Conservation (phyloP, 2,797 vertebrate genomes). For the Erpetoichthys calabaricus region DNA sequence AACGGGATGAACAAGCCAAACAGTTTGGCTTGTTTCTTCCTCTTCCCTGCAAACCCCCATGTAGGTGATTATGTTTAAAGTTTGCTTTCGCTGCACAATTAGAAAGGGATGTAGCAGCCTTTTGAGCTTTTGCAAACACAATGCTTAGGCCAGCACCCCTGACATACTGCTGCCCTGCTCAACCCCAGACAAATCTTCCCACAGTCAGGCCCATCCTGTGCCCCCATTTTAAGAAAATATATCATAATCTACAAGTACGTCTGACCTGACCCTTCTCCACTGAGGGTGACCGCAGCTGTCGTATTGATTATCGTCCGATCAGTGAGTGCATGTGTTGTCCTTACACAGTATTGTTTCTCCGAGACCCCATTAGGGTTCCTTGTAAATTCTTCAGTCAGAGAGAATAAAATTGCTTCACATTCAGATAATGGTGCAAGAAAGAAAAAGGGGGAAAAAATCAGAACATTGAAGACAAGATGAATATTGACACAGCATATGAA, state of each 20-base stretch:
- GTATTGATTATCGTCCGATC: constrained; percentile 52
- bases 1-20: no score
- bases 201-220: constrained; percentile 37
- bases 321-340: constrained; percentile 41
- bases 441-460: no score
- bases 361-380: constrained; percentile 27
- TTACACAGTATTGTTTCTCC: constrained; percentile 33
- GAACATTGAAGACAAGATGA: no score
- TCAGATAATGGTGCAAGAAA: no score
- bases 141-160: constrained; percentile 21
- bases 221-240: constrained; percentile 48
- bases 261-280: constrained; percentile 49
- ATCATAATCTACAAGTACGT: constrained; percentile 56
- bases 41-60: not conserved
- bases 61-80: constrained; percentile 17
- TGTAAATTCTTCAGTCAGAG: constrained; percentile 16
- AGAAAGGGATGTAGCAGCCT: constrained; percentile 28
- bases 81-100: constrained; percentile 19
- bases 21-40: no score
- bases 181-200: constrained; percentile 42
- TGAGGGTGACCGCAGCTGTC: constrained; percentile 46
- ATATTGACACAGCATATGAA: no score
- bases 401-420: not conserved
- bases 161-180: constrained; percentile 7
- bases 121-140: constrained; percentile 24